phyloP scores from a whole-genome alignment of 2,888 invertebrate species.

The Lottia scabra region DNA sequence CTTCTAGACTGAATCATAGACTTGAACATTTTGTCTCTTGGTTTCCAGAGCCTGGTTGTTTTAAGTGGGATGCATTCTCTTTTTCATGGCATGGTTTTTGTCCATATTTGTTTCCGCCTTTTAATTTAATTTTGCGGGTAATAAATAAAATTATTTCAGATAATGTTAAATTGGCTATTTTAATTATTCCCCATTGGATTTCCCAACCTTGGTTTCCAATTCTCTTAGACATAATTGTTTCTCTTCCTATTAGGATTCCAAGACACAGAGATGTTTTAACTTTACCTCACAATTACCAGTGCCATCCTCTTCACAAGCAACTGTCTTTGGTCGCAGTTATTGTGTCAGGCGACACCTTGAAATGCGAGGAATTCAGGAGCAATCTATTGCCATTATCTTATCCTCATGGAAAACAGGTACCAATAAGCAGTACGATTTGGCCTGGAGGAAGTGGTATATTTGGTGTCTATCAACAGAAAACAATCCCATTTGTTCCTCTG shows the following conservation, averaged over 20 bases:
- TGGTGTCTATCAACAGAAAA: not conserved
- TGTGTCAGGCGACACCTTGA: not conserved
- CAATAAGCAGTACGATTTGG: not conserved
- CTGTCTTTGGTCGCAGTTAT: not conserved
- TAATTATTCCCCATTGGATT: not conserved
- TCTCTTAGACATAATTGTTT: not conserved
- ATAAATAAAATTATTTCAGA: not conserved
- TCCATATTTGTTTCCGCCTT: too few relatives aligned
- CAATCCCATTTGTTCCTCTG: too few relatives aligned
- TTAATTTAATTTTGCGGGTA: not conserved
- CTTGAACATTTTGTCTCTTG: not conserved
- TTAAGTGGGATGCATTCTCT: not conserved
- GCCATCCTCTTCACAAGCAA: not conserved
- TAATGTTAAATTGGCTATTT: not conserved
- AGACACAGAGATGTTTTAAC: not conserved
- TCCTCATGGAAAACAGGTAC: not conserved
- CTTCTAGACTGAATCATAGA: not conserved
- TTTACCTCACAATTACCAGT: not conserved
- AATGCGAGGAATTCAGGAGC: not conserved
- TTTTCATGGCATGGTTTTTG: too few relatives aligned
- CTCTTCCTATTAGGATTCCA: too few relatives aligned
- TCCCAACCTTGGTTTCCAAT: not conserved
- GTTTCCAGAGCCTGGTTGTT: too few relatives aligned
- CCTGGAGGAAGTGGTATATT: not conserved
- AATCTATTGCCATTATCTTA: conserved; percentile 13